Evolutionary conservation across 2,888 invertebrate genomes (phyloP).

Genomic region (Malacosoma neustria): DNA sequence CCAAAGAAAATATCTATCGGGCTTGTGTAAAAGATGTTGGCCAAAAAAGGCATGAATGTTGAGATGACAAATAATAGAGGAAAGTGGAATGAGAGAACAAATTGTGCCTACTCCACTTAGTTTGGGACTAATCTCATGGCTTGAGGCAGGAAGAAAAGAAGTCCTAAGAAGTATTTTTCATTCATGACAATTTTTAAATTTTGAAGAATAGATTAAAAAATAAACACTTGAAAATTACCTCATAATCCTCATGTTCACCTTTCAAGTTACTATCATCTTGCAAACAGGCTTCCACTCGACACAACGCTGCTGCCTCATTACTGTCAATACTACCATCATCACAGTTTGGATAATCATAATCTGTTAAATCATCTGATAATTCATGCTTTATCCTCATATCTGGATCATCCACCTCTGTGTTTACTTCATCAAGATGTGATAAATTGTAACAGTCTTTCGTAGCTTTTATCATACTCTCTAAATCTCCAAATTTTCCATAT

Average conservation of each 20-base stretch:
- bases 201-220: neutral
- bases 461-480: neutral
- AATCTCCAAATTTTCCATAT: neutral
- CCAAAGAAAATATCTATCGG: too few species aligned
- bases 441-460: neutral
- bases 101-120: too few species aligned
- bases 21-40: too few species aligned
- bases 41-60: too few species aligned
- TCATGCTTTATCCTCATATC: constrained; percentile 28
- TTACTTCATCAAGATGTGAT: neutral
- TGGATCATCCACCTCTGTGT: constrained; percentile 12
- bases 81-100: too few species aligned
- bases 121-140: too few species aligned
- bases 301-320: constrained; percentile 43
- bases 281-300: constrained; percentile 53
- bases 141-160: too few species aligned
- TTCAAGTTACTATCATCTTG: constrained; percentile 43
- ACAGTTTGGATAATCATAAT: constrained; percentile 43
- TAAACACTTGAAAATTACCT: constrained; percentile 18
- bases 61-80: too few species aligned
- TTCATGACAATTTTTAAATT: too few species aligned
- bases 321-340: constrained; percentile 53
- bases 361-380: constrained; percentile 24
- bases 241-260: constrained; percentile 24
- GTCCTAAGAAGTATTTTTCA: too few species aligned